phyloP scores from a whole-genome alignment of 2,888 invertebrate species.

The Mylabris sibirica region DNA sequence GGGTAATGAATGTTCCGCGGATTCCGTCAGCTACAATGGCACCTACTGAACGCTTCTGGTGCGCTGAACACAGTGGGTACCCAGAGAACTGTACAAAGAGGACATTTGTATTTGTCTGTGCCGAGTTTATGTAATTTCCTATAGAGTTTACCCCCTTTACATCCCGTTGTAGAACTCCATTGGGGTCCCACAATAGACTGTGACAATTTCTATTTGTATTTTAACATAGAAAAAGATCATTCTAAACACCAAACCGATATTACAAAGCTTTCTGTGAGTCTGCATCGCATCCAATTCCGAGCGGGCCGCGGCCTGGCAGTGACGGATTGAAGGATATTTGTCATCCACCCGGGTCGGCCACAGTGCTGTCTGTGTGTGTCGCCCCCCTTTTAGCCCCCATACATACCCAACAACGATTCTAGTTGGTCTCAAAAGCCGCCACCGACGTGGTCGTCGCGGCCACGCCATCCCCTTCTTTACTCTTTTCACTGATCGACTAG shows the following conservation, averaged over 20 bases:
- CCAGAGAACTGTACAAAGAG: constrained; percentile 63
- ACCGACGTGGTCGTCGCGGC: constrained; percentile 38
- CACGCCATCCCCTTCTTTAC: constrained; percentile 38
- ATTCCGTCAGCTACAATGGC: constrained; percentile 60
- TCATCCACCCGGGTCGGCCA: constrained; percentile 69
- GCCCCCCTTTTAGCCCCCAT: constrained; percentile 50
- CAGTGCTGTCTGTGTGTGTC: constrained; percentile 61
- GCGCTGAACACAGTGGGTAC: constrained; percentile 58
- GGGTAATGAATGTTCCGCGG: constrained; percentile 62
- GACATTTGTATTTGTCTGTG: constrained; percentile 64
- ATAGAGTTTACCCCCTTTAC: constrained; percentile 60
- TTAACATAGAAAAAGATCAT: constrained; percentile 43
- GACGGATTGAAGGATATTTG: constrained; percentile 75
- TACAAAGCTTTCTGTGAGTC: constrained; percentile 63
- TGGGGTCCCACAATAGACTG: constrained; percentile 56
- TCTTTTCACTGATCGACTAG: constrained; percentile 51
- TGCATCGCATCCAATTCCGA: constrained; percentile 64
- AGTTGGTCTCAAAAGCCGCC: constrained; percentile 43
- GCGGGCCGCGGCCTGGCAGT: constrained; percentile 67
- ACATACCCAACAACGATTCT: constrained; percentile 40
- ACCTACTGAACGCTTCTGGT: constrained; percentile 60
- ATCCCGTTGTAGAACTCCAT: constrained; percentile 55
- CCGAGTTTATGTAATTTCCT: constrained; percentile 65
- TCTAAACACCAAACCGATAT: constrained; percentile 59
- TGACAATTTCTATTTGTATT: constrained; percentile 41